A percentile compares a stretch with the other conserved stretches of the same genome.
Evolutionary conservation across 2,797 vertebrate genomes (phyloP).

Genomic region (Dromococcyx pavoninus): DNA sequence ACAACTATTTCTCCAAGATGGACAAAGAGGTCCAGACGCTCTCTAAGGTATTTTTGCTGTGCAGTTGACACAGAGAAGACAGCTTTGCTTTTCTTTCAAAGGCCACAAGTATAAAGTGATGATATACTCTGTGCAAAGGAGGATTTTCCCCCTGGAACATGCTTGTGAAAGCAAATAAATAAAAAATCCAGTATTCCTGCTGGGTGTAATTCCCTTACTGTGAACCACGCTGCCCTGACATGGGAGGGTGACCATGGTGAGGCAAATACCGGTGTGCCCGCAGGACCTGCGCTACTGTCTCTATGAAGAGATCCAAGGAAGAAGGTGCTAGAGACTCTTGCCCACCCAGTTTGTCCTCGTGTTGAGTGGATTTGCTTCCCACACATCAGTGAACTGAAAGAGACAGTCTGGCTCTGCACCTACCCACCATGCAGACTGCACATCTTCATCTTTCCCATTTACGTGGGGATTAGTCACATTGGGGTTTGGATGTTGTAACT

Average conservation of each 20-base stretch:
- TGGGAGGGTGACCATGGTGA: fast-evolving
- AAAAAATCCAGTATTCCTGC: not conserved
- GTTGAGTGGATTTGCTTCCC: not conserved
- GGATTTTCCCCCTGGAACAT: not conserved
- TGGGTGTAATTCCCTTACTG: not conserved
- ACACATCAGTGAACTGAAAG: not conserved
- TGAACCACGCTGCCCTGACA: fast-evolving
- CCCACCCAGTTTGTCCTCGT: not conserved
- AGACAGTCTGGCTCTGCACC: not conserved
- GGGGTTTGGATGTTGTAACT: not conserved
- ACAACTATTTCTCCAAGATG: not conserved
- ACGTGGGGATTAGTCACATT: not conserved
- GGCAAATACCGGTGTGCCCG: fast-evolving
- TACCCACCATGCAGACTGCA: not conserved
- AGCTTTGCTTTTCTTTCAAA: not conserved
- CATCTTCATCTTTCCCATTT: not conserved
- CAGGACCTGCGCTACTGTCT: not conserved
- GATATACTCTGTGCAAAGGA: not conserved
- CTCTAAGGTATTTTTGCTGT: not conserved
- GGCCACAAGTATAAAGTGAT: not conserved
- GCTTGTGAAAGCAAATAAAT: not conserved
- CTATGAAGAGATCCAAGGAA: fast-evolving
- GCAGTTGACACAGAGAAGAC: not conserved
- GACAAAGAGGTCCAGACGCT: not conserved
- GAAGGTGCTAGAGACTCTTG: not conserved